Evolutionary conservation across 2,797 vertebrate genomes (phyloP), one percentile per base, ranked within the genome.

Genomic region (Tokudaia tokunoshimensis): DNA sequence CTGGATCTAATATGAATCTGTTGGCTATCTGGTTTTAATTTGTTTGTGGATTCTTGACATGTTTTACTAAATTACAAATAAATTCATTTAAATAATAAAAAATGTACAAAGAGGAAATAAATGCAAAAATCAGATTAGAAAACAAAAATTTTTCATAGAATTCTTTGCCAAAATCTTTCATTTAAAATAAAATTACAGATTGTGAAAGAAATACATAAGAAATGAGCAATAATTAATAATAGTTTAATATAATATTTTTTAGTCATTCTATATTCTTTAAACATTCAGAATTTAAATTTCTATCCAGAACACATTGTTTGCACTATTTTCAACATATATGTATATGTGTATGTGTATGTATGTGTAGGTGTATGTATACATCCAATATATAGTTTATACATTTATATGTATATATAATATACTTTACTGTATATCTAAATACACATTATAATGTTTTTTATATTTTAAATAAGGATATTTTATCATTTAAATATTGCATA

Each of bases 81-180:
- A 86, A 47, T 82, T 1, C 44, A 24, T 6, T 86, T 59, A 79
- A 95, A 96, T 76, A 86, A 88, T 55, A 37, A 92, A 6, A n/a
- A 81, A 12, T 24, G 44, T 15, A 20, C 2, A 29, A 75, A 82
- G 2, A 74, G 11, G 8, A 86, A 96, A 11, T 17, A 52, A 89
- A 61, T 65, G n/a, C 8, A 52, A 67, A 79, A 92, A 79, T 61
- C 6, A 50, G 6, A 75, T 50, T 74, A 76, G 19, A 76, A 44
- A 76, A 78, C 59, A 47, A 50, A 20, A 47, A n/a, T 47, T 78
- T 6, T 26, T 47, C 29, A 34, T 78, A 8, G 20, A 41, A 24
- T 31, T 76, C 2, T 67, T 94, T 1, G 19, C 91, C 65, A 90
- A 94, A 11, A 61, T 57, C 24, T 7, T 61, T 2, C 52, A 67